Conservation (phyloP, 2,888 invertebrate genomes). For the Drosophila koepferae region DNA sequence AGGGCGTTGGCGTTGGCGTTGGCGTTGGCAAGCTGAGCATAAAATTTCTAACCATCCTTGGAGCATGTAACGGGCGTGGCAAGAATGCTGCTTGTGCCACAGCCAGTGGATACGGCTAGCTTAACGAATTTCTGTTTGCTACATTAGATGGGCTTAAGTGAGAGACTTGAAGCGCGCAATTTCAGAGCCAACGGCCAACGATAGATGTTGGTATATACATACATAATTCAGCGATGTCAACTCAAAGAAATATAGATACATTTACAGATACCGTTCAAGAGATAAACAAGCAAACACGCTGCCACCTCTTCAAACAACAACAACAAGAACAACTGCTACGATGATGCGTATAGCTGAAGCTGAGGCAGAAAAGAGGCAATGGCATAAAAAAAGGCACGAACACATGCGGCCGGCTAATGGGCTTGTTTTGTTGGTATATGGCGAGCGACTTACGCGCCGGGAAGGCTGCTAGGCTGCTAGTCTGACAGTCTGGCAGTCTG, state of each 20-base stretch:
- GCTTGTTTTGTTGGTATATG: conserved; percentile 11
- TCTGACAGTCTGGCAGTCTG: conserved; percentile 43
- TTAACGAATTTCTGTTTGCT: conserved; percentile 51
- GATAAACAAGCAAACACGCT: not conserved
- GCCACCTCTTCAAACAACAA: not conserved
- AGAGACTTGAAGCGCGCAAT: conserved; percentile 5
- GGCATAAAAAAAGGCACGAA: conserved; percentile 18
- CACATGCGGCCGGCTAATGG: conserved; percentile 38
- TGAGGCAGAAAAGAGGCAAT: conserved; percentile 6
- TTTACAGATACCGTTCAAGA: conserved; percentile 13
- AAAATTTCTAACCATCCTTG: conserved; percentile 69
- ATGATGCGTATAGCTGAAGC: conserved; percentile 7
- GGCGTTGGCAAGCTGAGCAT: conserved; percentile 64
- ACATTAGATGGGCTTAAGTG: conserved; percentile 63
- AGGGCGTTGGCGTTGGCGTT: conserved; percentile 19
- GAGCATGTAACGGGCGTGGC: conserved; percentile 35
- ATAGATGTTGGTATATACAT: not conserved
- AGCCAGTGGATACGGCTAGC: conserved; percentile 17
- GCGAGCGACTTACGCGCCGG: conserved; percentile 60
- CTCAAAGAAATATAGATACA: conserved; percentile 29
- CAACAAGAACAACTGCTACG: conserved; percentile 10
- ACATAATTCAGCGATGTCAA: conserved; percentile 60
- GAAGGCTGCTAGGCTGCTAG: conserved; percentile 46
- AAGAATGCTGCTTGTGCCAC: conserved; percentile 6
- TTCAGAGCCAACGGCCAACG: conserved; percentile 38